Base-by-base conservation (phyloP, 1,140 invertebrate species). In the Dreissena polymorpha region DNA sequence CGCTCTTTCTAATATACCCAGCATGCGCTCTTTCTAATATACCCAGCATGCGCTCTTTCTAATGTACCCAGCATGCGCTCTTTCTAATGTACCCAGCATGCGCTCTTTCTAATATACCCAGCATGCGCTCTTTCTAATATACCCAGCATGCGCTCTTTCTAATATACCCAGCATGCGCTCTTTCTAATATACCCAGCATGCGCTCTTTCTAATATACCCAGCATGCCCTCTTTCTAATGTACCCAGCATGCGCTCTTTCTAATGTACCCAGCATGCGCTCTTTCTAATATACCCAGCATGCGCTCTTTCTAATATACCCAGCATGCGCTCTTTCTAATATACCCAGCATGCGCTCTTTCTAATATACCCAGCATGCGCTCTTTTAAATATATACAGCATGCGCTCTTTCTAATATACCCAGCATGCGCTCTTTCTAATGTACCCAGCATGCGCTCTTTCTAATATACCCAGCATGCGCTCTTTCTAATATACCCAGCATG, bases 341-440 rank as follows among this genome's bases (percentile, higher is more conserved):
- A 95, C 94, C 91, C 96, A 95, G 91, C 98, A 39, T 2, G 39
- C 39, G 3, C 39, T 39, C 39, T 39, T 39, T 39, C 39, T 39
- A 39, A 39, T 5, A 85, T 90, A 95, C 94, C 91, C 96, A 95
- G 91, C 98, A n/a, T n/a, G n/a, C n/a, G n/a, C n/a, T n/a, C n/a
- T n/a, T n/a, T n/a, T n/a, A n/a, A n/a, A n/a, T n/a, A n/a, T n/a
- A n/a, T n/a, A n/a, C n/a, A n/a, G n/a, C 39, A 39, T 2, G 39
- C 39, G 3, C 39, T 39, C 39, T 39, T 39, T 39, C 39, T 39
- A 39, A 39, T 5, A 85, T 90, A 95, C 94, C 91, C 96, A 95
- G 91, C 98, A 39, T 2, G 39, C 39, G 3, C 39, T 39, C 39
- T 39, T 39, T 39, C 39, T 39, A 39, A 39, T 5, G 85, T 90